phyloP scores from a whole-genome alignment of 1,140 invertebrate species.

The Pseudomyrmex dendroicus region DNA sequence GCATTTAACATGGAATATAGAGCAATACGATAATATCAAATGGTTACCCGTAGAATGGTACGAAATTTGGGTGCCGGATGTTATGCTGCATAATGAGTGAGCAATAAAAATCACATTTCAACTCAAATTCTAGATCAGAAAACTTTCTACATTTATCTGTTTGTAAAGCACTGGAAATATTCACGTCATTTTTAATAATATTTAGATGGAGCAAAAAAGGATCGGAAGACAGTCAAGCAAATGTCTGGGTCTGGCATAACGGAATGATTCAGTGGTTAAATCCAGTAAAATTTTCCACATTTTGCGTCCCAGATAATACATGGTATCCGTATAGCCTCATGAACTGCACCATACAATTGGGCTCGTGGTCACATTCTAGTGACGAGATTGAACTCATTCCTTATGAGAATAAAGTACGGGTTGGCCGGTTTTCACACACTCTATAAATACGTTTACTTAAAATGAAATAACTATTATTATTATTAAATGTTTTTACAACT shows the following conservation, averaged over 20 bases:
- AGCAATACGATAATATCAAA: constrained; percentile 75
- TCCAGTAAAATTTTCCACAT: constrained; percentile 39
- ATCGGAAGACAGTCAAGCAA: constrained; percentile 23
- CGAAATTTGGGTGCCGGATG: constrained; percentile 84
- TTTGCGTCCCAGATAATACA: constrained; percentile 75
- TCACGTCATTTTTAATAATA: background rate
- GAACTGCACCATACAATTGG: constrained; percentile 77
- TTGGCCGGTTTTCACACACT: background rate
- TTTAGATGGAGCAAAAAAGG: constrained; percentile 22
- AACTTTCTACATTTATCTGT: too few relatives aligned
- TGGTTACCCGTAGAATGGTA: constrained; percentile 71
- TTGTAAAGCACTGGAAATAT: background rate
- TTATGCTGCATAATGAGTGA: constrained; percentile 83
- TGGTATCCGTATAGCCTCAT: constrained; percentile 81
- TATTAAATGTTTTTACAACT: background rate
- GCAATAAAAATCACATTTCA: background rate
- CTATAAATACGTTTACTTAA: background rate
- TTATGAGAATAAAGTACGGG: constrained; percentile 20
- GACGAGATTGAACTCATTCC: constrained; percentile 84
- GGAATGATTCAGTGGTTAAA: constrained; percentile 73
- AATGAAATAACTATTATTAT: too few relatives aligned
- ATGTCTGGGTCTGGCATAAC: constrained; percentile 57
- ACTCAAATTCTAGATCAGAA: too few relatives aligned
- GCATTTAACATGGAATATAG: constrained; percentile 82
- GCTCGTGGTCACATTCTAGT: constrained; percentile 85